Evolutionary conservation across 1,140 invertebrate species (phyloP), one percentile per base, ranked within the genome.

Genomic region (Trypoxylus dichotomus): DNA sequence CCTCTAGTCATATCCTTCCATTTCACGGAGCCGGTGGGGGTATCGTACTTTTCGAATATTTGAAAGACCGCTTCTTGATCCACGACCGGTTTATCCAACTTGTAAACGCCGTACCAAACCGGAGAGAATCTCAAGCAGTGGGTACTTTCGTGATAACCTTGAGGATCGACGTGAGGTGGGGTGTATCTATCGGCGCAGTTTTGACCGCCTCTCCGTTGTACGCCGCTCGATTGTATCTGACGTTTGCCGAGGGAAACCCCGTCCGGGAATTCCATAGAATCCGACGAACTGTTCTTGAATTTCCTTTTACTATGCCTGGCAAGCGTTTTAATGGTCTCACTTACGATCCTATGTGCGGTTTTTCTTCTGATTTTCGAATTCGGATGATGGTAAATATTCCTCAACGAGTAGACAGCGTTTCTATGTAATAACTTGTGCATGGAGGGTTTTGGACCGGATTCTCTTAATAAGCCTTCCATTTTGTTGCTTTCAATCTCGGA

Each of bases 121-220:
- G 89, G 85, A 60, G 88, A 88, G 81, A 88, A 89, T 58, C 86
- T 84, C 42, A 89, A 82, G 81, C 89, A 89, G 79, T 89, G 89
- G 3, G 88, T 84, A 77, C 88, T 89, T 63, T 89, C 86, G 63
- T 87, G 85, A 82, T 88, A 89, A 27, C 84, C 84, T 1, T 81
- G 79, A 0, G 85, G 83, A 80, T 89, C 81, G 10, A 84, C 82
- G 43, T 85, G 81, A 8, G 82, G 76, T 1, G 88, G 87, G 58
- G 84, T 83, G 54, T 82, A 82, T n/a, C 76, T 77, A 82, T 88
- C 85, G 73, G 81, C 81, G 78, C 87, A 88, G 77, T 86, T 86
- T 81, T 89, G 88, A 24, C 88, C 87, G 11, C 88, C 88, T 27
- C 88, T 80, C 79, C 81, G 80, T 79, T 88, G 86, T 13, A 80